A percentile compares a stretch with the other conserved stretches of the same genome.
phyloP scores from a whole-genome alignment of 2,113 vertebrate genomes.

The Bufo bufo region DNA sequence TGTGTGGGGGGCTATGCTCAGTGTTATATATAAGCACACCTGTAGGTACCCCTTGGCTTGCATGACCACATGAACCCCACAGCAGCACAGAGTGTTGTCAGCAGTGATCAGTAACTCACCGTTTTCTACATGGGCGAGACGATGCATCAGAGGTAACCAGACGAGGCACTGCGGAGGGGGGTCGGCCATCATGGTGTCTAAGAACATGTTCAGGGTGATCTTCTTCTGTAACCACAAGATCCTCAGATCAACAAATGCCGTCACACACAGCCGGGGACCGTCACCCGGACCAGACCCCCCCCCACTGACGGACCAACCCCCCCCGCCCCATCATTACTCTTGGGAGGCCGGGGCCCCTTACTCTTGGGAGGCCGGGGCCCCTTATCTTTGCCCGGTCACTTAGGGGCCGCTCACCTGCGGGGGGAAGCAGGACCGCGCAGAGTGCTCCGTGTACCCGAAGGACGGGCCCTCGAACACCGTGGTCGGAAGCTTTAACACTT shows the following conservation, averaged over 20 bases:
- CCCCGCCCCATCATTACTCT: too few species aligned
- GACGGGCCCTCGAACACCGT: slow-evolving; percentile 97
- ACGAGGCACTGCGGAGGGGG: slow-evolving; percentile 98
- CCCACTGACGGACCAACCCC: too few species aligned
- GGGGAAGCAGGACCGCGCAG: slow-evolving; percentile 88
- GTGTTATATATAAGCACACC: too few species aligned
- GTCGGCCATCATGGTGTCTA: slow-evolving; percentile 95
- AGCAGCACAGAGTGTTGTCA: not conserved
- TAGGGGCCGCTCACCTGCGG: slow-evolving; percentile 94
- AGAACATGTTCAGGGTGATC: slow-evolving; percentile 91
- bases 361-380: too few species aligned
- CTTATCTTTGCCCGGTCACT: too few species aligned
- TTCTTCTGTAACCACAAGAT: slow-evolving; percentile 83
- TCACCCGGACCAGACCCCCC: too few species aligned
- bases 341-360: too few species aligned
- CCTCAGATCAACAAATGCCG: too few species aligned
- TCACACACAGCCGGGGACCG: too few species aligned
- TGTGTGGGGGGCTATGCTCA: too few species aligned
- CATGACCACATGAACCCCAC: too few species aligned
- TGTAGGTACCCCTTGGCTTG: too few species aligned
- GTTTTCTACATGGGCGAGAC: slow-evolving; percentile 96
- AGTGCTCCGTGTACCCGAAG: slow-evolving; percentile 94
- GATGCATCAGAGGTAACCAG: slow-evolving; percentile 97
- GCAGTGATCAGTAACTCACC: slow-evolving; percentile 70
- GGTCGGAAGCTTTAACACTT: slow-evolving; percentile 92